A percentile compares a stretch with the other conserved stretches of the same genome.
Conservation (phyloP, 2,888 invertebrate genomes). For the Hoplodrina ambigua region DNA sequence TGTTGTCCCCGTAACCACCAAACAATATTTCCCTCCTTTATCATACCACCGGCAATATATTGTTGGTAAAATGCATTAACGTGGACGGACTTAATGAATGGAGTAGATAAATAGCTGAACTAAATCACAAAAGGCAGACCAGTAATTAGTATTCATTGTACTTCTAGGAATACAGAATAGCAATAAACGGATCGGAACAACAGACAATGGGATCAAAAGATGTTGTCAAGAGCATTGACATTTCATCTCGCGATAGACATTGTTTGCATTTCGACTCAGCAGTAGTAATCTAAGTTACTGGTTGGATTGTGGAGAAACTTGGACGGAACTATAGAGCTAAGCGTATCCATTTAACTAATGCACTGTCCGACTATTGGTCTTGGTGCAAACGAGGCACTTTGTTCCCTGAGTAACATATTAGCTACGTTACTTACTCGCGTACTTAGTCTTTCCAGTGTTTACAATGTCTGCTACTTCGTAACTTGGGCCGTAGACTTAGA, state of each 20-base stretch:
- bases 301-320: constrained; percentile 85
- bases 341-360: constrained; percentile 89
- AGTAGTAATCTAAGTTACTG: constrained; percentile 85
- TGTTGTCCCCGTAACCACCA: constrained; percentile 3
- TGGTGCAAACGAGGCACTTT: constrained; percentile 87
- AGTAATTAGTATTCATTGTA: constrained; percentile 11
- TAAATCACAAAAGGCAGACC: constrained; percentile 4
- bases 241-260: constrained; percentile 78
- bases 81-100: constrained; percentile 11
- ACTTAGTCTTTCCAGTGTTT: constrained; percentile 67
- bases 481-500: constrained; percentile 34
- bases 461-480: constrained; percentile 60
- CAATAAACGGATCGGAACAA: constrained; percentile 31
- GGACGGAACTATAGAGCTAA: constrained; percentile 81
- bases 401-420: constrained; percentile 84
- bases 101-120: constrained; percentile 4
- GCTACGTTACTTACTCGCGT: constrained; percentile 72
- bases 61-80: constrained; percentile 29
- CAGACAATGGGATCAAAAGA: constrained; percentile 57
- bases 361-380: constrained; percentile 88
- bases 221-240: constrained; percentile 74
- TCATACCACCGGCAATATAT: constrained; percentile 13
- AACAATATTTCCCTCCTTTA: constrained; percentile 5
- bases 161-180: constrained; percentile 15
- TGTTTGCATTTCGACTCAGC: constrained; percentile 82